Evolutionary conservation across 2,797 vertebrate species (phyloP).

Genomic region (Mormyrus hasselquistii): DNA sequence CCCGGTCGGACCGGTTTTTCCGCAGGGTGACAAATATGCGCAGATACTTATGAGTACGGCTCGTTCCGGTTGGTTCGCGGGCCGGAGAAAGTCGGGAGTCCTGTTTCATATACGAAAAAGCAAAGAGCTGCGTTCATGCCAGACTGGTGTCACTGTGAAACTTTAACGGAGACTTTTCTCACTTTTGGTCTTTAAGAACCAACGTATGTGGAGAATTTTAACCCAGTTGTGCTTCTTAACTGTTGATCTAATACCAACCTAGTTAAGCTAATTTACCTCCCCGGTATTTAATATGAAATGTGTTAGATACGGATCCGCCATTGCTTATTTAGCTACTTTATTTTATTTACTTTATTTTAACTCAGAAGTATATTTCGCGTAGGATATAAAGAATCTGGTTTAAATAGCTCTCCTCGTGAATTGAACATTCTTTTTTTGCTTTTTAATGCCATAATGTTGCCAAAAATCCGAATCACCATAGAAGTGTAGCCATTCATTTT

Average conservation of each 20-base stretch:
- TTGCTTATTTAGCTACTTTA: neutral
- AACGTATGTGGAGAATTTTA: neutral
- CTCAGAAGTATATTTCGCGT: neutral
- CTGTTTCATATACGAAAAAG: neutral
- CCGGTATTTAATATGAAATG: neutral
- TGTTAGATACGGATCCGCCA: neutral
- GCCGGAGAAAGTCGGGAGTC: neutral
- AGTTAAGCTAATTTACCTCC: neutral
- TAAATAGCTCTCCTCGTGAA: neutral
- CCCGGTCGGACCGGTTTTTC: conserved; percentile 6
- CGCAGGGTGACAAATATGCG: neutral
- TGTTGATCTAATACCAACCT: neutral
- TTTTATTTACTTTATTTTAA: neutral
- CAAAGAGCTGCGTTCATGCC: neutral
- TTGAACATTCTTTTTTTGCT: neutral
- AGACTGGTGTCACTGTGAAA: neutral
- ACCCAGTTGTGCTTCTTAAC: neutral
- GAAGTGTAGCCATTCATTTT: neutral
- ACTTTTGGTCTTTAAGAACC: neutral
- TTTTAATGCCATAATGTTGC: neutral
- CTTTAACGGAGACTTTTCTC: neutral
- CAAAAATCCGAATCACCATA: neutral
- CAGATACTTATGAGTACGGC: neutral
- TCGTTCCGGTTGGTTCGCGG: neutral
- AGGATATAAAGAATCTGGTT: neutral